Conservation (phyloP, 2,113 vertebrate species). For the Asarcornis scutulata region DNA sequence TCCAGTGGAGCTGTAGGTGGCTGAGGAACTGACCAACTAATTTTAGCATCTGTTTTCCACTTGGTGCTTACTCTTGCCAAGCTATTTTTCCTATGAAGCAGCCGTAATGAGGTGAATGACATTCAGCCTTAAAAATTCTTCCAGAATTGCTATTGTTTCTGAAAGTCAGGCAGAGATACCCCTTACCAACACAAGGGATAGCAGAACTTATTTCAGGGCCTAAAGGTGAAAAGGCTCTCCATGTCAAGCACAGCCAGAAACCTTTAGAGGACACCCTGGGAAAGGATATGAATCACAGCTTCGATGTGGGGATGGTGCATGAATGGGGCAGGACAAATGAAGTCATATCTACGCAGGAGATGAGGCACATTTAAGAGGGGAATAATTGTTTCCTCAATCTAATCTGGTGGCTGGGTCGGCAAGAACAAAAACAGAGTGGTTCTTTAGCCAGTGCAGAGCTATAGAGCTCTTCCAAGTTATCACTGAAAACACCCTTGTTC, state of each 20-base stretch:
- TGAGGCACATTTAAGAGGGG: neutral
- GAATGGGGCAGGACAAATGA: neutral
- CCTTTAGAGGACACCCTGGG: slow-evolving; percentile 21
- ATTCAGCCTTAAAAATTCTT: neutral
- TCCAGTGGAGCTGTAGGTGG: neutral
- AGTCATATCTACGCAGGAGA: neutral
- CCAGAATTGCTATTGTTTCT: neutral
- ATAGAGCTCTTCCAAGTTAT: neutral
- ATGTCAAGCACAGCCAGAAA: neutral
- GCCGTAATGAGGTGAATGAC: neutral
- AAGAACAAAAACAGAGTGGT: neutral
- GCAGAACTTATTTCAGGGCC: neutral
- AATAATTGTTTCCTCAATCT: neutral
- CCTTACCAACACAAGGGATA: neutral
- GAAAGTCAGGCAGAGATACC: neutral
- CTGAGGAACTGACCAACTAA: neutral
- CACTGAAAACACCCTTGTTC: neutral
- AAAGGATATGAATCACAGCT: slow-evolving; percentile 50
- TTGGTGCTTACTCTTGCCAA: slow-evolving; percentile 3
- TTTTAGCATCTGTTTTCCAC: slow-evolving; percentile 23
- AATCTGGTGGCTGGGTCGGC: neutral
- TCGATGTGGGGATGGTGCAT: neutral
- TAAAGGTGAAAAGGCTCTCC: neutral
- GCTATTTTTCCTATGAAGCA: slow-evolving; percentile 35
- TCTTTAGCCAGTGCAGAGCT: neutral